A percentile compares a stretch with the other conserved stretches of the same genome.
Evolutionary conservation across 2,797 vertebrate genomes (phyloP).

Genomic region (Sebastes trivittatus): DNA sequence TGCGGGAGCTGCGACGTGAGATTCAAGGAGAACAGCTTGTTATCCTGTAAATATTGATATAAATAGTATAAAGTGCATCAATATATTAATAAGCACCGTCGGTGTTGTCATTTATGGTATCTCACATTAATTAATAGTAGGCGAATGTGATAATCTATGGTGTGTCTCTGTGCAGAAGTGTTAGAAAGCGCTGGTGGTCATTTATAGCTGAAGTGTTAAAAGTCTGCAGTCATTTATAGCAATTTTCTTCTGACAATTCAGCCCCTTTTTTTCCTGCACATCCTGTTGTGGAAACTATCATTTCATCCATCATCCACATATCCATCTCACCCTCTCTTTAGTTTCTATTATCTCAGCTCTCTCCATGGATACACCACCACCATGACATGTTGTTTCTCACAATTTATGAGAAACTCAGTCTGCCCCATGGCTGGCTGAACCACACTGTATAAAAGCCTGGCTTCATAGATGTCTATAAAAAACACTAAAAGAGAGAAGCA

Average conservation of each 20-base stretch:
- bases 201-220: background rate
- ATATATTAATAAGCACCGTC: background rate
- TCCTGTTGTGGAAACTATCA: constrained; percentile 12
- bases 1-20: background rate
- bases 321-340: constrained; percentile 1
- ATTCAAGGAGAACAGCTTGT: constrained; percentile 13
- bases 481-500: background rate
- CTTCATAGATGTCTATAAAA: constrained; percentile 22
- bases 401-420: constrained; percentile 32
- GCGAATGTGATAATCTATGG: background rate
- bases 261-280: background rate
- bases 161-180: background rate
- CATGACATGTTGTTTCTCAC: constrained; percentile 37
- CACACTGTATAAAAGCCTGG: background rate
- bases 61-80: background rate
- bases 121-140: background rate
- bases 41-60: constrained; percentile 29
- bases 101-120: background rate
- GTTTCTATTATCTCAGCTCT: background rate
- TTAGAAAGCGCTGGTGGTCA: background rate
- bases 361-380: constrained; percentile 9
- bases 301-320: constrained; percentile 10
- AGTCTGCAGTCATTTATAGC: background rate
- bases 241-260: background rate
- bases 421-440: constrained; percentile 5